These are phyloP conservation scores for Leucozona laternaria DNA, from an alignment of 2,888 invertebrate species.

Conservation along the genomic window DNA sequence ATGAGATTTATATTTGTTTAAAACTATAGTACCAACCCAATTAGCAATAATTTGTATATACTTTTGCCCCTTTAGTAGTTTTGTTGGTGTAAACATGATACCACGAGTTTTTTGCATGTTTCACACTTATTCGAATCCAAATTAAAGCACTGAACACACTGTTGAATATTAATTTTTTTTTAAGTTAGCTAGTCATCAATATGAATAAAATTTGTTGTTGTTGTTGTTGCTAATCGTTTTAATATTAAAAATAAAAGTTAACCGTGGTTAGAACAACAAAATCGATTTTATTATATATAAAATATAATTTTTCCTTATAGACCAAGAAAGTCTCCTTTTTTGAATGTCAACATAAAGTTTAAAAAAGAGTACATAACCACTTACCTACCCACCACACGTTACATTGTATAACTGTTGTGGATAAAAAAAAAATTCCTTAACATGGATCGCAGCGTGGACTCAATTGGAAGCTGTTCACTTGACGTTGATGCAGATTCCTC, in stretches of 20 bases:
- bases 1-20: slow-evolving; percentile 31
- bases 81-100: slow-evolving; percentile 47
- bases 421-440: slow-evolving; percentile 18
- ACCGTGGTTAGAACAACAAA: slow-evolving; percentile 14
- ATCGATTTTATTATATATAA: slow-evolving; percentile 62
- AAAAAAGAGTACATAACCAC: slow-evolving; percentile 13
- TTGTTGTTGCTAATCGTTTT: slow-evolving; percentile 24
- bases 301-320: slow-evolving; percentile 62
- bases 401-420: slow-evolving; percentile 28
- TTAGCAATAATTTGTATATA: slow-evolving; percentile 28
- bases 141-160: slow-evolving; percentile 21
- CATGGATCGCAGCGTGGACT: slow-evolving; percentile 92
- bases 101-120: slow-evolving; percentile 56
- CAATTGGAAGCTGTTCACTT: slow-evolving; percentile 93
- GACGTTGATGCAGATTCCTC: slow-evolving; percentile 91
- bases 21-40: slow-evolving; percentile 17
- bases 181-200: slow-evolving; percentile 1
- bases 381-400: slow-evolving; percentile 16
- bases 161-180: slow-evolving; percentile 37
- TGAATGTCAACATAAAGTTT: slow-evolving; percentile 39
- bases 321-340: slow-evolving; percentile 54
- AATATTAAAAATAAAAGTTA: slow-evolving; percentile 1
- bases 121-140: slow-evolving; percentile 36
- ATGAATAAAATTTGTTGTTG: slow-evolving; percentile 38
- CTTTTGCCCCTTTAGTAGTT: slow-evolving; percentile 32